A percentile compares a stretch with the other conserved stretches of the same genome.
phyloP scores from a whole-genome alignment of 2,113 vertebrate species.

The Cavia aperea region DNA sequence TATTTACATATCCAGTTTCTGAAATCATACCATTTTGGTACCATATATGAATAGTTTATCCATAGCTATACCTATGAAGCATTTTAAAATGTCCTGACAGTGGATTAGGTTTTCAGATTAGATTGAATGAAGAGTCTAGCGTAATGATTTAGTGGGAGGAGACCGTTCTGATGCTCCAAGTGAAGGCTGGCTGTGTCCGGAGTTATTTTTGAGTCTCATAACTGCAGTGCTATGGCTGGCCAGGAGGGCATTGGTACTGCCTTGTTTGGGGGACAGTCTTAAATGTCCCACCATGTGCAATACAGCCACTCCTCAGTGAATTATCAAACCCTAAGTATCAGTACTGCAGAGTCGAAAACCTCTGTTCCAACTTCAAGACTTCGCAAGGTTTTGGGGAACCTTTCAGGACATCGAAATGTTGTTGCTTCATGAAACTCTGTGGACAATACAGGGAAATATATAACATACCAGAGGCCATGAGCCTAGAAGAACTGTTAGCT shows the following conservation, averaged over 20 bases:
- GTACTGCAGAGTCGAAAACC: neutral
- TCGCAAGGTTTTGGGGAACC: neutral
- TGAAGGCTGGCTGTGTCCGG: neutral
- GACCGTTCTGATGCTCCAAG: neutral
- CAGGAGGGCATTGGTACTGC: neutral
- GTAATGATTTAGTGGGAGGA: neutral
- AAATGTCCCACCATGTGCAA: neutral
- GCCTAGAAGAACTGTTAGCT: neutral
- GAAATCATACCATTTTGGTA: neutral
- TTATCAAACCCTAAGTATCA: neutral
- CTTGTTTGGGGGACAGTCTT: neutral
- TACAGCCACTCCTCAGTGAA: neutral
- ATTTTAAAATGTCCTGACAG: neutral
- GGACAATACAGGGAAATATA: constrained; percentile 8
- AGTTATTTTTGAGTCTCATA: constrained; percentile 21
- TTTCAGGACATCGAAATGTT: neutral
- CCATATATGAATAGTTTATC: neutral
- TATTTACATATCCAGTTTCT: neutral
- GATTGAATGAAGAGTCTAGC: neutral
- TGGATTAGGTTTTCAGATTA: neutral
- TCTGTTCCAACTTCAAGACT: neutral
- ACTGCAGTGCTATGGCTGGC: neutral
- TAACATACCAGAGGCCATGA: neutral
- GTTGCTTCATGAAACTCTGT: neutral
- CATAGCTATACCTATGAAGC: neutral